These are phyloP conservation scores for Neosilurus hyrtlii DNA, from an alignment of 2,797 vertebrate genomes.

Conservation along the genomic window DNA sequence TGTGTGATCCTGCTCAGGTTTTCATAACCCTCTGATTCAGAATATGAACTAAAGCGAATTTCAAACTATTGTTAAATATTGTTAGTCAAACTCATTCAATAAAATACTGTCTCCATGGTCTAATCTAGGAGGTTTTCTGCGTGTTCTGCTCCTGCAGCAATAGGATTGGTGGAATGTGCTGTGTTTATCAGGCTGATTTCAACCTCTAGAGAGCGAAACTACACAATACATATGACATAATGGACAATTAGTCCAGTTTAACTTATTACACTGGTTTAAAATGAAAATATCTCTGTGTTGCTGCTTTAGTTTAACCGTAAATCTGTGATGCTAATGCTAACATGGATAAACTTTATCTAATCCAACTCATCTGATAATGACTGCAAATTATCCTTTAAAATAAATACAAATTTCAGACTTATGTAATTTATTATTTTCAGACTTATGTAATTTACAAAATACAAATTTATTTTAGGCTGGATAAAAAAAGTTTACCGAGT, in stretches of 20 bases:
- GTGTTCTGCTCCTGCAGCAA: not conserved
- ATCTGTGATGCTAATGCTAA: not conserved
- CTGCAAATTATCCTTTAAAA: not conserved
- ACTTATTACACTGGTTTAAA: not conserved
- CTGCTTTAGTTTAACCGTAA: not conserved
- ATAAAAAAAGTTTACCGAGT: too few species aligned
- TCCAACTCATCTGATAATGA: too few species aligned
- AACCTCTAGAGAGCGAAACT: conserved; percentile 5
- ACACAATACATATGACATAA: not conserved
- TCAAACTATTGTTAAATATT: not conserved
- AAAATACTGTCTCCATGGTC: conserved; percentile 16
- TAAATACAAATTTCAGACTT: not conserved
- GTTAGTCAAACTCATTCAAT: conserved; percentile 25
- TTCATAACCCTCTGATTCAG: not conserved
- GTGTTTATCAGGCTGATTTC: not conserved
- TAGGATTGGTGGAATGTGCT: not conserved
- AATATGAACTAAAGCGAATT: not conserved
- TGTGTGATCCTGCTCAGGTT: conserved; percentile 17
- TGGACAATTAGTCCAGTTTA: not conserved
- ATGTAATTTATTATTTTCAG: too few species aligned
- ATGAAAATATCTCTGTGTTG: not conserved
- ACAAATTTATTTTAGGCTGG: too few species aligned
- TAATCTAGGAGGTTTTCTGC: not conserved
- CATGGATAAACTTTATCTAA: not conserved
- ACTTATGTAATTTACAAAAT: too few species aligned